Evolutionary conservation across 2,113 vertebrate species (phyloP), one percentile per base, ranked within the genome.

Genomic region (Spilogale gracilis): DNA sequence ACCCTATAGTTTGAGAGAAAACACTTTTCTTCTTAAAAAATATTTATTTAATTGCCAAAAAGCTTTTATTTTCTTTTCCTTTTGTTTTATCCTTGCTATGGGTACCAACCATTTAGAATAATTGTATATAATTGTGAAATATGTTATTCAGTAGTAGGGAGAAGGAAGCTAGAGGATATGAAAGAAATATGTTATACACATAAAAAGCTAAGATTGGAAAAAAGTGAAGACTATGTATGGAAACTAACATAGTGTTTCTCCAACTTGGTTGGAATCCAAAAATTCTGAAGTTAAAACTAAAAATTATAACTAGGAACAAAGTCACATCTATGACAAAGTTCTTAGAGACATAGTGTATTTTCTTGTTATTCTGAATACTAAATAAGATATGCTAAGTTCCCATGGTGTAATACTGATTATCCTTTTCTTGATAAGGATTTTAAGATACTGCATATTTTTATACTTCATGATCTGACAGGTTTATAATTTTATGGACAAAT

Each of bases 271-370:
- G n/a, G 32, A 84, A 89, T 43, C 56, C 27, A 30, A 89, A n/a
- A 88, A 84, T 92, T 94, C 32, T 82, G 38, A 94, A 91, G 83
- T 60, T 76, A 69, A 93, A 91, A 78, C 2, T 8, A 38, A 67
- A 88, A 94, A 58, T 48, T 71, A 43, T 78, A 78, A 23, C 25
- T 30, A 84, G 14, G 65, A 32, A 43, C 78, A 67, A 21, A 48
- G 18, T 84, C 27, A 73, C 80, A 52, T 32, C 76, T 54, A 25
- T 71, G 52, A 43, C 8, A 45, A 38, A 71, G 18, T 63, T 94
- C 69, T 92, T 52, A 83, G 25, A 91, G 17, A 25, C 21, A 78
- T 18, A 38, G 18, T 27, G 65, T 90, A 8, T 58, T 91, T 52
- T 56, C 43, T 54, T 69, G n/a, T 32, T 27, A 82, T 69, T 91